These are phyloP conservation scores for Amphibalanus amphitrite DNA, from an alignment of 1,140 invertebrate genomes.

Conservation along the genomic window DNA sequence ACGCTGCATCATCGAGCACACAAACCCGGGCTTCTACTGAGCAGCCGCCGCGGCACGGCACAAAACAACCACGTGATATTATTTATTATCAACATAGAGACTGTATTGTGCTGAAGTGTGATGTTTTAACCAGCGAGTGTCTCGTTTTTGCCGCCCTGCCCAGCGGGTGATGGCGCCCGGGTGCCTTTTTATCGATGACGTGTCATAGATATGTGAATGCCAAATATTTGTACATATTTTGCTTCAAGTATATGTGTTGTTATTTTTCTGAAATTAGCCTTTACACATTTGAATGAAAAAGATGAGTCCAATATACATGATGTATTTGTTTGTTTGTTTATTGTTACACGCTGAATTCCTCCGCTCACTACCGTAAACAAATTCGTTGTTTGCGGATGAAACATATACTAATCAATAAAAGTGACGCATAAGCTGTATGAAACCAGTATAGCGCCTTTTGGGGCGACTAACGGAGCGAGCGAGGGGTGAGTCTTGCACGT, in stretches of 20 bases:
- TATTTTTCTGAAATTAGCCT: neutral
- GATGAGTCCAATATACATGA: neutral
- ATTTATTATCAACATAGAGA: neutral
- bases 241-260: neutral
- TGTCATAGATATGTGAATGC: neutral
- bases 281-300: neutral
- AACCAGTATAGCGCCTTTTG: too few relatives aligned
- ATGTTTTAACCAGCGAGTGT: neutral
- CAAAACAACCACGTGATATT: neutral
- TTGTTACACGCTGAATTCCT: too few relatives aligned
- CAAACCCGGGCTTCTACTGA: constrained; percentile 76
- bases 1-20: constrained; percentile 80
- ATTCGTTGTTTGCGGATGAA: too few relatives aligned
- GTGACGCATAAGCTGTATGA: too few relatives aligned
- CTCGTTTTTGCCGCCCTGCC: too few relatives aligned
- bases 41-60: neutral
- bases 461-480: too few relatives aligned
- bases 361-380: too few relatives aligned
- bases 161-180: too few relatives aligned
- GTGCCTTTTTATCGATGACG: neutral
- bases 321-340: neutral
- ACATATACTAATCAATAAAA: too few relatives aligned
- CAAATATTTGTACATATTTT: neutral
- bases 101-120: neutral
- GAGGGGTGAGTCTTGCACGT: too few relatives aligned